Evolutionary conservation across 2,888 invertebrate species (phyloP).

Genomic region (Pachliopta kotzebuea): DNA sequence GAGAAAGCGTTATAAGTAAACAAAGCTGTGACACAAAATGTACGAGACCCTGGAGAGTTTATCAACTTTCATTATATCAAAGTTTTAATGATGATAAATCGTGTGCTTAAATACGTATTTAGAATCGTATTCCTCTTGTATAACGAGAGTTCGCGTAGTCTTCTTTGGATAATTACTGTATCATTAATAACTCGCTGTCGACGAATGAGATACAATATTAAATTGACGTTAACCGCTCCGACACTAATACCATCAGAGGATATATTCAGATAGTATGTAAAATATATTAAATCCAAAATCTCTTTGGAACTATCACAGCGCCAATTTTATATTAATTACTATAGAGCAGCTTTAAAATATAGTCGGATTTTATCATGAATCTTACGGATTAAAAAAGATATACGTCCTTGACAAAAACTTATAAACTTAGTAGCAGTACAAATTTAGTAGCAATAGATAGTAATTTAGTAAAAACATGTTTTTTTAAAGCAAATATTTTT

Average conservation of each 20-base stretch:
- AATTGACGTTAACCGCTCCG: conserved; percentile 51
- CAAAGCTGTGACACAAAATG: conserved; percentile 39
- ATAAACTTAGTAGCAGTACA: too few relatives aligned
- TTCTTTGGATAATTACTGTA: conserved; percentile 59
- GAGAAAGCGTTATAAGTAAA: conserved; percentile 23
- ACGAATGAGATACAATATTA: conserved; percentile 58
- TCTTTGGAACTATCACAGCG: not conserved
- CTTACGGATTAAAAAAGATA: too few relatives aligned
- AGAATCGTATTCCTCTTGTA: conserved; percentile 50
- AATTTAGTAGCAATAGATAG: too few relatives aligned
- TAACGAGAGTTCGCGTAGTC: conserved; percentile 52
- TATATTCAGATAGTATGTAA: conserved; percentile 42
- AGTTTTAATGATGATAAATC: conserved; percentile 67
- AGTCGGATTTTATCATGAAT: too few relatives aligned
- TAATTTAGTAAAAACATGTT: too few relatives aligned
- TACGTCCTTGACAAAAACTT: too few relatives aligned
- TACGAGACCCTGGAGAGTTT: conserved; percentile 44
- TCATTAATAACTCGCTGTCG: conserved; percentile 63
- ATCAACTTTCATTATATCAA: conserved; percentile 54
- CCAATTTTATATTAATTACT: too few relatives aligned
- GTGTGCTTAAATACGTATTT: conserved; percentile 51
- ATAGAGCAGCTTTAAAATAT: too few relatives aligned
- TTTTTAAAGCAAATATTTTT: too few relatives aligned
- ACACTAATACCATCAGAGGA: conserved; percentile 53
- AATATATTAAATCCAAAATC: conserved; percentile 31